phyloP scores from a whole-genome alignment of 2,113 vertebrate genomes.

The Hydropotes inermis region DNA sequence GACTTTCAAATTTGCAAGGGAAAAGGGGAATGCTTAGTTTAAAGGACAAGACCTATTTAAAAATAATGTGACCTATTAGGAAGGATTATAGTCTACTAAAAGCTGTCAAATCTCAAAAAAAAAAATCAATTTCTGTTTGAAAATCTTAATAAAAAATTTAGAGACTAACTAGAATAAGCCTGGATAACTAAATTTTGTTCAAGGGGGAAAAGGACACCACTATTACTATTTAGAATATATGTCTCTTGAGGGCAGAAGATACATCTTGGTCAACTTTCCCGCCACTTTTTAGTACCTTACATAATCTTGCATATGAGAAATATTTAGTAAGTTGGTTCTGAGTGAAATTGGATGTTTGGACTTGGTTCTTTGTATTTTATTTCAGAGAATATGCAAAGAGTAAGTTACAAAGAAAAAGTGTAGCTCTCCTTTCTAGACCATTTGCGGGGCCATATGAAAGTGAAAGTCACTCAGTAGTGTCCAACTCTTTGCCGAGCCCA shows the following conservation, averaged over 20 bases:
- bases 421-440: background rate
- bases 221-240: background rate
- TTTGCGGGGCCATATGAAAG: background rate
- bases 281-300: background rate
- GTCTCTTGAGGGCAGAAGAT: background rate
- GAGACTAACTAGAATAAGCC: background rate
- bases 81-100: background rate
- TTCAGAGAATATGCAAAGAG: background rate
- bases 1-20: slow-evolving; percentile 56
- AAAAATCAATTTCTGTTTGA: slow-evolving; percentile 15
- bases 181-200: background rate
- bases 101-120: background rate
- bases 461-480: background rate
- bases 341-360: background rate
- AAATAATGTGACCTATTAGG: slow-evolving; percentile 23
- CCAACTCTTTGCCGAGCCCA: background rate
- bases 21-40: slow-evolving; percentile 28
- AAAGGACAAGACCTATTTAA: slow-evolving; percentile 1
- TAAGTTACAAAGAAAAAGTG: background rate
- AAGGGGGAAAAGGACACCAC: background rate
- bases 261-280: background rate
- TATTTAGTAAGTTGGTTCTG: slow-evolving; percentile 2
- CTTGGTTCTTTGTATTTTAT: background rate
- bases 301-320: background rate
- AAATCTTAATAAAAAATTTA: slow-evolving; percentile 20